Percentiles rank a stretch among this genome's conserved stretches.
These are phyloP conservation scores for Coendou prehensilis DNA, from an alignment of 2,797 vertebrate genomes.

Conservation along the genomic window DNA sequence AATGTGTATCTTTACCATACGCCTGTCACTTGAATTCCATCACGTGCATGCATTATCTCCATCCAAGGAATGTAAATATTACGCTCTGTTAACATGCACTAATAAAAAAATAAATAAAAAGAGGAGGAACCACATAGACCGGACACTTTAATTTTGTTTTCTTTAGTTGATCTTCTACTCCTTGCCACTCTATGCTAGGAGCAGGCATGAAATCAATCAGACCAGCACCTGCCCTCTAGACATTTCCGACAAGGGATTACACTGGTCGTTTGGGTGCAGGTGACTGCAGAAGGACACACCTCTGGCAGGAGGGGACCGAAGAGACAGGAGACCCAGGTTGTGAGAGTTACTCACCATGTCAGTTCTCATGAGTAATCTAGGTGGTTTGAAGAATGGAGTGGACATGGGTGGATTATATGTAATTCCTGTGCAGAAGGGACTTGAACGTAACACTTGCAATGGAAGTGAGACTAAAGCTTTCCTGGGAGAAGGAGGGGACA, in stretches of 20 bases:
- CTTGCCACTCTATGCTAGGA: not conserved
- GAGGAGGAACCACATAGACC: not conserved
- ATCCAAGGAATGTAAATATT: not conserved
- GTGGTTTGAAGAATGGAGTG: not conserved
- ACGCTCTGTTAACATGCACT: not conserved
- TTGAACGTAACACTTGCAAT: not conserved
- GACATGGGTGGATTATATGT: not conserved
- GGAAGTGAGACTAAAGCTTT: not conserved
- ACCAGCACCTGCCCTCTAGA: not conserved
- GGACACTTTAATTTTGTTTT: not conserved
- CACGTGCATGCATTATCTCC: not conserved
- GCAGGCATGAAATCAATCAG: not conserved
- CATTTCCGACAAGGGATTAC: not conserved
- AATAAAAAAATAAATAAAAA: not conserved
- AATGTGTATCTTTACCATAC: not conserved
- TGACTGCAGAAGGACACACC: not conserved
- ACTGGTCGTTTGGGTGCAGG: not conserved
- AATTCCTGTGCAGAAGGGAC: not conserved
- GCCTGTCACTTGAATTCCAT: not conserved
- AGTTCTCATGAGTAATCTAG: not conserved
- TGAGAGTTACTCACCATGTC: not conserved
- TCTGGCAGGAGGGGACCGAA: not conserved
- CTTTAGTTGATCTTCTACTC: not conserved
- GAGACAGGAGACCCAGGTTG: not conserved
- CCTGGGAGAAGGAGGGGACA: not conserved